Percentiles rank a stretch among this genome's conserved stretches.
These are phyloP conservation scores for Tetrao urogallus DNA, from an alignment of 2,113 vertebrate genomes.

Conservation along the genomic window DNA sequence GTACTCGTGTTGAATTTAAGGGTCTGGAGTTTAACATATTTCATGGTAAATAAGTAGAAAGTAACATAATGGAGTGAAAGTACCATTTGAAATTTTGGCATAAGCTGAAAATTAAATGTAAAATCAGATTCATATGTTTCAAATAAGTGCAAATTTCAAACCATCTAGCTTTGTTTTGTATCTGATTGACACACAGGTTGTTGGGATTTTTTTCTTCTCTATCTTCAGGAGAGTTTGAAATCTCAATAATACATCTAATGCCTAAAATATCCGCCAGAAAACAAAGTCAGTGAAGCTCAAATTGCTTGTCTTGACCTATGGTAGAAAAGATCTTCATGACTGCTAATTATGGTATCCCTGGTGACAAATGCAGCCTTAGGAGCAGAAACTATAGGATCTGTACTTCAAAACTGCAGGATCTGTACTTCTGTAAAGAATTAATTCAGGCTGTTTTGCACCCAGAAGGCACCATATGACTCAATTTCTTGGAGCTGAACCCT, in stretches of 20 bases:
- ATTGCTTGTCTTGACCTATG: conserved; percentile 2
- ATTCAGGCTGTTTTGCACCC: background rate
- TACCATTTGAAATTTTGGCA: background rate
- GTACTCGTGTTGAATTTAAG: background rate
- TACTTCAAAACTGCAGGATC: background rate
- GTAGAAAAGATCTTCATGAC: background rate
- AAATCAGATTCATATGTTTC: fast-evolving
- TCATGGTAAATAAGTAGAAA: background rate
- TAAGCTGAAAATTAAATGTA: background rate
- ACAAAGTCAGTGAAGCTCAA: background rate
- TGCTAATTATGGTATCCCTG: background rate
- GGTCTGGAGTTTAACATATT: background rate
- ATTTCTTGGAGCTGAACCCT: background rate
- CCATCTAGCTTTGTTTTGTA: background rate
- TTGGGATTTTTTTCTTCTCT: background rate
- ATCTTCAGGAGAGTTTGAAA: background rate
- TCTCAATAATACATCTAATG: background rate
- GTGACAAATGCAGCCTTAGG: background rate
- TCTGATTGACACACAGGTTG: background rate
- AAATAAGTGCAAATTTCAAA: background rate
- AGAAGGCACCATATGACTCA: background rate
- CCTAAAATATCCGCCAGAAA: background rate
- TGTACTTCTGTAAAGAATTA: background rate
- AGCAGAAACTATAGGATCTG: background rate
- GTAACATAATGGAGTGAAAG: background rate